phyloP scores from a whole-genome alignment of 1,140 invertebrate genomes.

The Nasonia vitripennis region DNA sequence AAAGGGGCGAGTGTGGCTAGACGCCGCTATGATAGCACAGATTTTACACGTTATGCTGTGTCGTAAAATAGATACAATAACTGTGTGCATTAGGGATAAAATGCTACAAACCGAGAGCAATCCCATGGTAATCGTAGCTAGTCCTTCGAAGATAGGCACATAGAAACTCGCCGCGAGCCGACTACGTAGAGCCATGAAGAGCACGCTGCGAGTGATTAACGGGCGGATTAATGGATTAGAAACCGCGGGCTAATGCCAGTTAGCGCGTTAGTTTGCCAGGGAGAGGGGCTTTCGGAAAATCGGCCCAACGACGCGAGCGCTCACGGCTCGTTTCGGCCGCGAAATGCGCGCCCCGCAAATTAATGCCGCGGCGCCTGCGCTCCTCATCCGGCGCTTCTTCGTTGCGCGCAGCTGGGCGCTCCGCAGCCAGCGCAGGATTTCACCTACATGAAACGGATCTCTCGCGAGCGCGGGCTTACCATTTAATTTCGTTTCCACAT shows the following conservation, averaged over 20 bases:
- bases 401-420: not conserved
- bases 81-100: too few relatives aligned
- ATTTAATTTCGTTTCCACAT: conserved; percentile 14
- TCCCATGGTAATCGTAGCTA: too few relatives aligned
- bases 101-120: too few relatives aligned
- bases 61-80: too few relatives aligned
- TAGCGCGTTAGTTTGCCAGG: conserved; percentile 60
- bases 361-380: not conserved
- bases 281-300: conserved; percentile 25
- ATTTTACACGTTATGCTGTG: too few relatives aligned
- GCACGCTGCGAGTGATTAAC: conserved; percentile 63
- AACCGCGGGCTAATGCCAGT: conserved; percentile 67
- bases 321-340: conserved; percentile 55
- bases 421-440: not conserved
- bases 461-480: not conserved
- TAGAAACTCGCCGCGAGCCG: not conserved
- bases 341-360: conserved; percentile 11
- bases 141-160: not conserved
- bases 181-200: not conserved
- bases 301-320: conserved; percentile 36
- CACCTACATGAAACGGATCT: conserved; percentile 6
- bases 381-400: not conserved
- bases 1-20: too few relatives aligned
- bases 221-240: conserved; percentile 69
- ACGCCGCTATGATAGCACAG: too few relatives aligned